Base-by-base conservation (phyloP, 2,797 vertebrate species). In the Salmo trutta region DNA sequence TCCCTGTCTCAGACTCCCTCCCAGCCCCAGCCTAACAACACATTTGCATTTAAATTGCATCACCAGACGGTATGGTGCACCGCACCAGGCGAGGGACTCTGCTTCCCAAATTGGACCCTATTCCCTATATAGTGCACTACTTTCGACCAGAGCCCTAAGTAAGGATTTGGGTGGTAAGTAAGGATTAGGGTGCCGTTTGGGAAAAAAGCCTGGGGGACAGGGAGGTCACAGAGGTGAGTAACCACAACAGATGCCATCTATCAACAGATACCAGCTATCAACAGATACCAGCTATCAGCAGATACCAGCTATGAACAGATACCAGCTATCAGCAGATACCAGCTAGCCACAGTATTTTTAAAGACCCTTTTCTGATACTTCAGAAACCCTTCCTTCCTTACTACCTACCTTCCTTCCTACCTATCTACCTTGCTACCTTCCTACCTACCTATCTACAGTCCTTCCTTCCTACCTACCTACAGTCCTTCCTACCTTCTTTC, bases 1-100 rank as follows among this genome's bases (percentile, higher is more conserved):
- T 88, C 79, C 81, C 86, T 85, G 86, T 90, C 88, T 79, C 73
- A 75, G 79, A 69, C 77, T 81, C 74, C 10, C 41, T 47, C 41
- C 10, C 41, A 47, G 54, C 2, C 19, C 56, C 19, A 62, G 56
- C 56, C 56, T 24, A 7, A 62, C 21, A 62, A 7, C 73, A 72
- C 84, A 94, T 94, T 94, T 91, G 90, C 92, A 94, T 94, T 93
- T 94, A 94, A 91, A 94, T 93, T 93, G 89, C 85, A 88, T 91
- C 56, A 78, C 88, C 85, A 82, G 59, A 62, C 59, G 86, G 79
- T 70, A 73, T 80, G 84, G 85, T 85, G 86, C 81, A 79, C 75
- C 77, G 84, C 85, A 91, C 88, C 86, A 87, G 86, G 83, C 80
- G 72, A 87, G 77, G 77, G 75, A 77, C 14, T 1, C 33, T 52